phyloP scores from a whole-genome alignment of 1,140 invertebrate species.

The Diorhabda elongata region DNA sequence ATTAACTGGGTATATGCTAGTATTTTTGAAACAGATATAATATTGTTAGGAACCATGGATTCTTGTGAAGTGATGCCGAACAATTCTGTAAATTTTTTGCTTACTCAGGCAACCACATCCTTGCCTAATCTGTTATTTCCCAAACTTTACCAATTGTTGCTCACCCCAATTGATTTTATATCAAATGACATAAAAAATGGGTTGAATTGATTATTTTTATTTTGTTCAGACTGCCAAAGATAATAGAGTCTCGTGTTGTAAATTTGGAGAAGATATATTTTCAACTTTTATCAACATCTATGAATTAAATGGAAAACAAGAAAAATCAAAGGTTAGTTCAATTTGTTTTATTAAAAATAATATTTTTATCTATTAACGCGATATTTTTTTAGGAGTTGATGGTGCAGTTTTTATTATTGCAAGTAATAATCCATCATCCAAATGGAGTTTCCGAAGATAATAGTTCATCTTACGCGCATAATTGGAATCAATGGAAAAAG shows the following conservation, averaged over 20 bases:
- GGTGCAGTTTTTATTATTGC: conserved; percentile 39
- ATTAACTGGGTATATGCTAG: no score
- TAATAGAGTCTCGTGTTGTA: conserved; percentile 36
- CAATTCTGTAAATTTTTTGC: no score
- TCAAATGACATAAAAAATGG: no score
- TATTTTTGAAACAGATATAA: no score
- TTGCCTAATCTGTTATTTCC: no score
- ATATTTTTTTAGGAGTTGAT: conserved; percentile 29
- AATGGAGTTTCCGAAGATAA: conserved; percentile 30
- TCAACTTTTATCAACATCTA: conserved; percentile 31
- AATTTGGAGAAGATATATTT: conserved; percentile 39
- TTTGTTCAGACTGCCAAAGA: conserved; percentile 39
- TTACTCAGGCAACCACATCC: no score
- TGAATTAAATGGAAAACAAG: conserved; percentile 27
- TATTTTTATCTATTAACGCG: not conserved
- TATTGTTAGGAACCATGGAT: no score
- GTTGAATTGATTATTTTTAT: not conserved
- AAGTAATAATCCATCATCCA: conserved; percentile 41
- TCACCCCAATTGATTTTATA: no score
- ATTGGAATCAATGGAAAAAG: conserved; percentile 36
- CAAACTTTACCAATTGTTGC: no score
- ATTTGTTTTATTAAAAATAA: not conserved
- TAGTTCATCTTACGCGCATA: conserved; percentile 30
- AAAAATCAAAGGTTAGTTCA: conserved; percentile 25
- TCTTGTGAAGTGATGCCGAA: no score